phyloP scores from a whole-genome alignment of 2,113 vertebrate genomes.

The Lonchura striata region DNA sequence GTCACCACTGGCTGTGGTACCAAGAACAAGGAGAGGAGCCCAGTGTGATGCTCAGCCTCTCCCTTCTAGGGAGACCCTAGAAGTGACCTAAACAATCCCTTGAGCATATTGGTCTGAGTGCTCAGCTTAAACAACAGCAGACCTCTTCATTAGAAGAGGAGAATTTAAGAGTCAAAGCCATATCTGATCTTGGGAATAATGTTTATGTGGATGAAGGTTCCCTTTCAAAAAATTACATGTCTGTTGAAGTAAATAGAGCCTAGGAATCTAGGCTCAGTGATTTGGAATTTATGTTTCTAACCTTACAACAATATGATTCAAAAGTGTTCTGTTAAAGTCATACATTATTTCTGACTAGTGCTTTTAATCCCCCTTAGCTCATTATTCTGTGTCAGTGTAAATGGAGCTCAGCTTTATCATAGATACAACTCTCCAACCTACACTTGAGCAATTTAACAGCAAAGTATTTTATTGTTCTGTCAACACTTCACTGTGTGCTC shows the following conservation, averaged over 20 bases:
- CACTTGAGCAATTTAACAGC: not conserved
- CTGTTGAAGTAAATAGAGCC: not conserved
- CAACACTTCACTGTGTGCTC: not conserved
- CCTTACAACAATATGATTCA: not conserved
- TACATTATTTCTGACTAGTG: slow-evolving; percentile 18
- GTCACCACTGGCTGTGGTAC: not conserved
- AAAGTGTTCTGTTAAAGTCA: not conserved
- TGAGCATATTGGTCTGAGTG: not conserved
- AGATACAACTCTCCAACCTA: not conserved
- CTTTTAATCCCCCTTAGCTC: not conserved
- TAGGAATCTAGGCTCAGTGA: not conserved
- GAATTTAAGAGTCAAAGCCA: not conserved
- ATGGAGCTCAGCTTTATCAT: not conserved
- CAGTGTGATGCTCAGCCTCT: not conserved
- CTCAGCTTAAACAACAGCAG: not conserved
- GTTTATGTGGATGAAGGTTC: not conserved
- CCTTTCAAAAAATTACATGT: not conserved
- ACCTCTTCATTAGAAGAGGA: not conserved
- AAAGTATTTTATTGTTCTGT: slow-evolving; percentile 6
- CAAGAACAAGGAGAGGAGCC: not conserved
- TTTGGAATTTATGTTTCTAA: slow-evolving; percentile 1
- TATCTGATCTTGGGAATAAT: not conserved
- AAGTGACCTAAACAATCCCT: not conserved
- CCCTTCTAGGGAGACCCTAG: not conserved
- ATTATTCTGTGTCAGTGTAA: not conserved